Conservation (phyloP, 2,888 invertebrate genomes). For the Leptinotarsa peninsularis region DNA sequence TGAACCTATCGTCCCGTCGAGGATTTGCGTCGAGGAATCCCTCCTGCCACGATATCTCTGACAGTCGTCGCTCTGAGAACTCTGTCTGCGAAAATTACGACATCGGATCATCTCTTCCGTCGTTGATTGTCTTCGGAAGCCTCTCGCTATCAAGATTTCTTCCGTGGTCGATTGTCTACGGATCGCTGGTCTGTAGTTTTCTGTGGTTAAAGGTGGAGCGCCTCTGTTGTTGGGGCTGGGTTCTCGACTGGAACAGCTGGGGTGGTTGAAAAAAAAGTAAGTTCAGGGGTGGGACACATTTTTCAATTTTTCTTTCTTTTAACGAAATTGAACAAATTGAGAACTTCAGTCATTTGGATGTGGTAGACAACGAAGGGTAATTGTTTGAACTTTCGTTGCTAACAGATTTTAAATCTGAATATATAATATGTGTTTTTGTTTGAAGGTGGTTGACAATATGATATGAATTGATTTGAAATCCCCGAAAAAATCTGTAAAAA, state of each 20-base stretch:
- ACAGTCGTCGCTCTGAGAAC: slow-evolving; percentile 80
- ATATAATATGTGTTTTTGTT: too few relatives aligned
- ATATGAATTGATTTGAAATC: too few relatives aligned
- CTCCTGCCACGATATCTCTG: slow-evolving; percentile 75
- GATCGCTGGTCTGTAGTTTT: slow-evolving; percentile 78
- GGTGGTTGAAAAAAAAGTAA: slow-evolving; percentile 64
- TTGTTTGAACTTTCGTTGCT: too few relatives aligned
- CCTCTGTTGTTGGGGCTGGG: slow-evolving; percentile 83
- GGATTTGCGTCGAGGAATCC: slow-evolving; percentile 90
- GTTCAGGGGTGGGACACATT: slow-evolving; percentile 22
- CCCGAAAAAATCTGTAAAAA: too few relatives aligned
- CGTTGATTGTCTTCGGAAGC: slow-evolving; percentile 89
- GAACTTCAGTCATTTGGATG: too few relatives aligned
- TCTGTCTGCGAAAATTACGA: slow-evolving; percentile 83
- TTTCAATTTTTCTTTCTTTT: slow-evolving; percentile 20
- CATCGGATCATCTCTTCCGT: slow-evolving; percentile 94
- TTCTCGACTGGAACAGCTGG: slow-evolving; percentile 86
- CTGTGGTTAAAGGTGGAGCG: slow-evolving; percentile 66
- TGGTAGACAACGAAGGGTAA: too few relatives aligned
- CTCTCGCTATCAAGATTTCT: slow-evolving; percentile 90
- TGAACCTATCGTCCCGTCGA: slow-evolving; percentile 90
- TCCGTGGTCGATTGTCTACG: slow-evolving; percentile 91
- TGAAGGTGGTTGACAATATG: too few relatives aligned
- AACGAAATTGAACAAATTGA: too few relatives aligned
- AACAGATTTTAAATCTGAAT: too few relatives aligned